phyloP scores from a whole-genome alignment of 1,140 invertebrate species.

The Drosophila kikkawai region DNA sequence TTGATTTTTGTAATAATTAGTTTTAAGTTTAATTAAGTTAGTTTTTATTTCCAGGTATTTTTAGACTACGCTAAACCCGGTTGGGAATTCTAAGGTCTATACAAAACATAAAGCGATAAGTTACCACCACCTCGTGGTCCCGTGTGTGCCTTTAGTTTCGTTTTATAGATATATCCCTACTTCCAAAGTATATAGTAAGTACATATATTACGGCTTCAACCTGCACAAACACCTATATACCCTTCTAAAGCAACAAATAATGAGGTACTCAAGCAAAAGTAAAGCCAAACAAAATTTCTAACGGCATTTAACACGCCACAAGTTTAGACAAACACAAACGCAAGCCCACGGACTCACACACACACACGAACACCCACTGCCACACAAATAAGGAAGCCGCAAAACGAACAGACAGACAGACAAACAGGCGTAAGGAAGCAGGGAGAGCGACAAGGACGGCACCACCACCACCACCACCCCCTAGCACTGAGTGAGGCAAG shows the following conservation, averaged over 20 bases:
- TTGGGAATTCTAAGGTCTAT: too few species aligned
- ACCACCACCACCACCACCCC: background rate
- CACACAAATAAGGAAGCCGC: constrained; percentile 32
- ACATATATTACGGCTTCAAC: background rate
- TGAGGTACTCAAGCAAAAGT: constrained; percentile 28
- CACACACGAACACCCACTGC: constrained; percentile 11
- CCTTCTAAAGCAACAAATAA: background rate
- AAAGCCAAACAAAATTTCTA: constrained; percentile 41
- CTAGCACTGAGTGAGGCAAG: constrained; percentile 38
- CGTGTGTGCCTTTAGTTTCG: too few species aligned
- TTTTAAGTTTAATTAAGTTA: too few species aligned
- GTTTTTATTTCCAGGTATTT: too few species aligned
- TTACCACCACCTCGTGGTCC: too few species aligned
- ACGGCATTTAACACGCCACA: constrained; percentile 54
- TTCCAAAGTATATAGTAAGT: background rate
- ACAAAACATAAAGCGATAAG: too few species aligned
- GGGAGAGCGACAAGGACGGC: constrained; percentile 4
- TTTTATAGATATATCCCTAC: too few species aligned
- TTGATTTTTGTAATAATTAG: too few species aligned
- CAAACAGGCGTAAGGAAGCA: background rate
- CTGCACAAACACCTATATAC: background rate
- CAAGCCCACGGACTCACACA: constrained; percentile 7
- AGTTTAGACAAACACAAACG: constrained; percentile 48
- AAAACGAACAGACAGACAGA: constrained; percentile 15
- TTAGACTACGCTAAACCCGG: too few species aligned